Conservation (phyloP, 2,888 invertebrate genomes). For the Platynereis dumerilii region DNA sequence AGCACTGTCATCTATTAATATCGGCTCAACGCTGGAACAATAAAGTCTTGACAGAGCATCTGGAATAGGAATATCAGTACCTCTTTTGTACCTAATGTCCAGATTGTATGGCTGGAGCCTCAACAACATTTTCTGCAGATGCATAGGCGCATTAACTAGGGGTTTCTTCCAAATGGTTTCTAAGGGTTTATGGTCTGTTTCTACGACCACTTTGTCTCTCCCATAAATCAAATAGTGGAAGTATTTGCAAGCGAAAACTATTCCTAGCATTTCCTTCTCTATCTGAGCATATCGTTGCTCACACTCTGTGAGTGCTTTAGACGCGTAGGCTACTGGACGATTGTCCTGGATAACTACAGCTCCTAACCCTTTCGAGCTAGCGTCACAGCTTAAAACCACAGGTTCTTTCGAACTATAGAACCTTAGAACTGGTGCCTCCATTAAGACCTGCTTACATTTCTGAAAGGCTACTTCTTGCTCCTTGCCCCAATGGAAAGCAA, state of each 20-base stretch:
- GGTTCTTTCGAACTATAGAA: neutral
- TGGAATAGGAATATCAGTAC: neutral
- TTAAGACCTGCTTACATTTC: neutral
- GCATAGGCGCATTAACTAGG: neutral
- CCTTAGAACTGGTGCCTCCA: neutral
- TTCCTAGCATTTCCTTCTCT: neutral
- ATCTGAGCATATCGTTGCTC: conserved; percentile 2
- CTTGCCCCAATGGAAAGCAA: neutral
- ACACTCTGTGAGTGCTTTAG: neutral
- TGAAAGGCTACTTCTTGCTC: neutral
- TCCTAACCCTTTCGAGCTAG: neutral
- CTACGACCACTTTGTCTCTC: neutral
- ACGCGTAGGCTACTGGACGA: neutral
- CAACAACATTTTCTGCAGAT: neutral
- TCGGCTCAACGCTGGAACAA: neutral
- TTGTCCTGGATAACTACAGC: neutral
- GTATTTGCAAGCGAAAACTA: neutral
- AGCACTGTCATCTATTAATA: neutral
- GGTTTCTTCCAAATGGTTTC: neutral
- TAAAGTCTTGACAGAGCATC: neutral
- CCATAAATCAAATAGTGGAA: neutral
- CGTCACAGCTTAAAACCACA: neutral
- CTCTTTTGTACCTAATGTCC: neutral
- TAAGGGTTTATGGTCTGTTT: conserved; percentile 1
- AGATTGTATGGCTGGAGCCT: neutral